Percentiles rank a stretch among this genome's conserved stretches.
Evolutionary conservation across 2,888 invertebrate genomes (phyloP).

Genomic region (Eucera pruinosa): DNA sequence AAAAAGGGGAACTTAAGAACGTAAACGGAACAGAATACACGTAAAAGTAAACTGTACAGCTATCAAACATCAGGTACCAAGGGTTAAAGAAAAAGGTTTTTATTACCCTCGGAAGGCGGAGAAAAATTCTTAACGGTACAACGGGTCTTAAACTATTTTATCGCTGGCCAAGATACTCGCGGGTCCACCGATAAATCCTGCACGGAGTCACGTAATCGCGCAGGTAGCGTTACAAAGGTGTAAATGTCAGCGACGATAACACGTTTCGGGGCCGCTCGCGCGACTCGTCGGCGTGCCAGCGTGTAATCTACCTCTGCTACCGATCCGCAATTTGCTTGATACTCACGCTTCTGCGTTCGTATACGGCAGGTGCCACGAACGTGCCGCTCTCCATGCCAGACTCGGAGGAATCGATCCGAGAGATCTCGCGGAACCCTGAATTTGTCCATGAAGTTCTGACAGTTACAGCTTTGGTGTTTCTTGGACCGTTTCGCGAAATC

Average conservation of each 20-base stretch:
- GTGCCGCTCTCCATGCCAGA: not conserved
- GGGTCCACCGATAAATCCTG: slow-evolving; percentile 34
- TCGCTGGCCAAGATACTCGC: slow-evolving; percentile 14
- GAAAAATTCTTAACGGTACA: slow-evolving; percentile 32
- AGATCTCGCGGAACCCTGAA: slow-evolving; percentile 3
- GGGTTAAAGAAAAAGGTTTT: too few relatives aligned
- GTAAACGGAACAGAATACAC: too few relatives aligned
- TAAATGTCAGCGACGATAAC: slow-evolving; percentile 71
- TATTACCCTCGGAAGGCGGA: not conserved
- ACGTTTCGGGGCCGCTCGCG: slow-evolving; percentile 51
- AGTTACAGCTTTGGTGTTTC: not conserved
- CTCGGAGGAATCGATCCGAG: not conserved
- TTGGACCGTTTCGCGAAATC: slow-evolving; percentile 30
- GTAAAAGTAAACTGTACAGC: too few relatives aligned
- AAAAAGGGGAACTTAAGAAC: too few relatives aligned
- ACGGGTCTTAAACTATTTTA: slow-evolving; percentile 28
- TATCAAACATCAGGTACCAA: not conserved
- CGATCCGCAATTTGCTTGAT: slow-evolving; percentile 66
- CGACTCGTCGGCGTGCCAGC: slow-evolving; percentile 58
- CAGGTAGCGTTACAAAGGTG: slow-evolving; percentile 67
- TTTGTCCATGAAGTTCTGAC: not conserved
- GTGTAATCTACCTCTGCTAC: slow-evolving; percentile 69
- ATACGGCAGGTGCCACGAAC: slow-evolving; percentile 19
- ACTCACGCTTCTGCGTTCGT: slow-evolving; percentile 4
- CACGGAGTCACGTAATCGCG: slow-evolving; percentile 51